phyloP scores from a whole-genome alignment of 2,113 vertebrate genomes.

The Rhabdornis inornatus region DNA sequence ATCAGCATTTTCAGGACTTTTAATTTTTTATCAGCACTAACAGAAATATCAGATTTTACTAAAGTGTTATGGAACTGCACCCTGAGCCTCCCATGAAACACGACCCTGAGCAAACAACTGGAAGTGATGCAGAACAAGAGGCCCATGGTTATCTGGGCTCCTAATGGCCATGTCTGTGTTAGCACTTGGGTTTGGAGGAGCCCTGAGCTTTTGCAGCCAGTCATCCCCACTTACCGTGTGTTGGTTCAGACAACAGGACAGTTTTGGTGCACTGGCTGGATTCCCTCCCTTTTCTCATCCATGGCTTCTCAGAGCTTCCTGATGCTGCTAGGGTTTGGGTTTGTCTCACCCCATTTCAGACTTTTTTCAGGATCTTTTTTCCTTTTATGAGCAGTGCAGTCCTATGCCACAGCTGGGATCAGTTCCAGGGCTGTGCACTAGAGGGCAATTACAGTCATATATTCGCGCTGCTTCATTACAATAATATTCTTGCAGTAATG shows the following conservation, averaged over 20 bases:
- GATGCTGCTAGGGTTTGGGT: neutral
- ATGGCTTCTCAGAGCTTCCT: neutral
- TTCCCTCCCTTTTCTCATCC: neutral
- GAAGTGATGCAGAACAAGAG: neutral
- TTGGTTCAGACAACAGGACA: fast-evolving
- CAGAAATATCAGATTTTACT: neutral
- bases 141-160: neutral
- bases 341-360: neutral
- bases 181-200: neutral
- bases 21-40: neutral
- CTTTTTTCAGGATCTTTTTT: neutral
- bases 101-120: neutral
- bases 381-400: neutral
- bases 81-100: neutral
- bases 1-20: neutral
- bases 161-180: neutral
- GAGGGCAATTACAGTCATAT: constrained; percentile 49
- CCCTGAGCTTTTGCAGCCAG: neutral
- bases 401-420: constrained; percentile 7
- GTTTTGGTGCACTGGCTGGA: neutral
- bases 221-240: fast-evolving
- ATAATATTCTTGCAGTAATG: constrained; percentile 26
- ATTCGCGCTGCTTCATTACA: neutral
- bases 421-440: constrained; percentile 65
- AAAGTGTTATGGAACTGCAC: neutral